Evolutionary conservation across 2,888 invertebrate genomes (phyloP).

Genomic region (Alsophila aescularia): DNA sequence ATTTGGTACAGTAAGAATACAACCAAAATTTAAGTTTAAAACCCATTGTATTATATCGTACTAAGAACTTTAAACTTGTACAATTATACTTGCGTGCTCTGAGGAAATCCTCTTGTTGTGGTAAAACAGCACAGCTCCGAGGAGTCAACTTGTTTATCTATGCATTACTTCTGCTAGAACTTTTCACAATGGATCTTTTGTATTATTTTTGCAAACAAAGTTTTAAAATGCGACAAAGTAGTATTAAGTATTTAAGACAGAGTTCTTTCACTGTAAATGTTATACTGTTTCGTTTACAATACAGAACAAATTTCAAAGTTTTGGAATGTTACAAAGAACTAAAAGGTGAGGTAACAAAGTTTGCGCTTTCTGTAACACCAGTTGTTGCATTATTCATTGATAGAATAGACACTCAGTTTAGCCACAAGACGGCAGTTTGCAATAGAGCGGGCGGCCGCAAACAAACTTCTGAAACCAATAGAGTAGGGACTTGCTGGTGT

Average conservation of each 20-base stretch:
- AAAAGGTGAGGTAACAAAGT: constrained; percentile 21
- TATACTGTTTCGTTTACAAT: neutral
- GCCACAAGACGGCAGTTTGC: constrained; percentile 40
- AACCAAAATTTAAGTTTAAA: too few relatives aligned
- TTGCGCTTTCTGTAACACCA: constrained; percentile 28
- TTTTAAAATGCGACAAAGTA: neutral
- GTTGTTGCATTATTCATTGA: constrained; percentile 39
- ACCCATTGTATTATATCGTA: neutral
- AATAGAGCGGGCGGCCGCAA: constrained; percentile 38
- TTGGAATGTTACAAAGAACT: constrained; percentile 16
- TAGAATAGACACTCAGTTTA: constrained; percentile 38
- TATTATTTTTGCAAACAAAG: neutral
- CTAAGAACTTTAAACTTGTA: neutral
- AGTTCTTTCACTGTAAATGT: constrained; percentile 1
- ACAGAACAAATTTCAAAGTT: constrained; percentile 19
- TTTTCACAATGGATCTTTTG: neutral
- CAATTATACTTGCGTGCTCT: neutral
- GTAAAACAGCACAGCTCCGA: neutral
- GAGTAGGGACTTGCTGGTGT: constrained; percentile 38
- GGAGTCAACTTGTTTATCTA: neutral
- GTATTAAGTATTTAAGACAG: neutral
- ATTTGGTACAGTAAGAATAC: neutral
- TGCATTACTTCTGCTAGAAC: neutral
- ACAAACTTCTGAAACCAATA: constrained; percentile 48
- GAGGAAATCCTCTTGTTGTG: neutral